Conservation (phyloP, 1,140 invertebrate species). For the Parasteatoda tepidariorum region DNA sequence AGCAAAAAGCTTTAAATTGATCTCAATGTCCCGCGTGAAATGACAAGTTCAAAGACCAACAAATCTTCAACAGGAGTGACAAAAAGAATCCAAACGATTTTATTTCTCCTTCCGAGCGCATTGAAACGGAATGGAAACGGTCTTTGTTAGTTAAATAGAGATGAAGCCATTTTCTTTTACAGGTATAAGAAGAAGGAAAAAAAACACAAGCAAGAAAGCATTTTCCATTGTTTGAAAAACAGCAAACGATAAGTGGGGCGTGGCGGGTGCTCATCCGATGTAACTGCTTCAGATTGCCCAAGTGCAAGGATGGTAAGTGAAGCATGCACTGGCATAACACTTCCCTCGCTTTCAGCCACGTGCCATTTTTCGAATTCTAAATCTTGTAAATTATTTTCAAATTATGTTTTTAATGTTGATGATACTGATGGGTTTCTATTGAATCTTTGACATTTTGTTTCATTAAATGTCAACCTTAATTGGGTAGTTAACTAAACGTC, state of each 20-base stretch:
- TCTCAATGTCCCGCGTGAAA: slow-evolving; percentile 23
- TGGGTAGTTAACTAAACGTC: no score
- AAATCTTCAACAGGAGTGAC: background rate
- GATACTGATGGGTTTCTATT: no score
- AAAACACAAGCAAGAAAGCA: slow-evolving; percentile 12
- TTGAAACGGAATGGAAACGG: slow-evolving; percentile 32
- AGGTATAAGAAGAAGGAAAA: no score
- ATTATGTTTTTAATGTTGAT: no score
- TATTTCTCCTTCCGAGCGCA: slow-evolving; percentile 40
- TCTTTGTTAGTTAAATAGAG: slow-evolving; percentile 13
- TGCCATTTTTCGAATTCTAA: background rate
- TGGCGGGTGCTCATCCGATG: slow-evolving; percentile 30
- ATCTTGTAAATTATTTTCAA: no score
- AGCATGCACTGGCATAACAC: slow-evolving; percentile 4
- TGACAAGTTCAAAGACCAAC: slow-evolving; percentile 39
- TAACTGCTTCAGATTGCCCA: slow-evolving; percentile 19
- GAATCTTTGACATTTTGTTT: no score
- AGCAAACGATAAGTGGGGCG: slow-evolving; percentile 41
- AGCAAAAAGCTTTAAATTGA: background rate
- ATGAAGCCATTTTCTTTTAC: slow-evolving; percentile 5
- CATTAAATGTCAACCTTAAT: no score
- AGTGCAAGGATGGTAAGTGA: slow-evolving; percentile 34
- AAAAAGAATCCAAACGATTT: slow-evolving; percentile 20
- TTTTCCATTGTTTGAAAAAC: slow-evolving; percentile 34
- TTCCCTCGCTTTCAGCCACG: background rate